Evolutionary conservation across 2,113 vertebrate genomes (phyloP), one percentile per base, ranked within the genome.

Genomic region (Diphyllodes magnificus): DNA sequence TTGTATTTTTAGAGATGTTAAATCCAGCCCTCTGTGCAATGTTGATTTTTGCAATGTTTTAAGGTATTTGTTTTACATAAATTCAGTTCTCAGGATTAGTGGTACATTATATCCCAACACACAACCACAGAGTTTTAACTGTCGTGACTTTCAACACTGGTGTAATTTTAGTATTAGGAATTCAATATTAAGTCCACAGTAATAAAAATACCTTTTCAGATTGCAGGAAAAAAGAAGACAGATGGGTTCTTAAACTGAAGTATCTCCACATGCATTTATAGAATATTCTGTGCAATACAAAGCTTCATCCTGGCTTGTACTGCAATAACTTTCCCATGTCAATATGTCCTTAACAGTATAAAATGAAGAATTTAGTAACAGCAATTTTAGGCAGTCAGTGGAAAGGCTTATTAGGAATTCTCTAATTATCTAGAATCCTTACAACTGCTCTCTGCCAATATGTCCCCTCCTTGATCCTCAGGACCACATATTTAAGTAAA

Each of bases 1-100:
- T 16, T 9, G 11, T 93, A 83, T 92, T 94, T 95, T 94, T 87
- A 88, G 87, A 69, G 72, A 93, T 45, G 47, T 86, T 68, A 80
- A 94, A 93, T 40, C 54, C 45, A 95, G 78, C 18, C 66, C 50
- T 33, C 18, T 35, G 39, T 54, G 56, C 50, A 57, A 7, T 40
- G 39, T 5, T 33, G 60, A 44, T 57, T 68, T 42, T 76, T 82
- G 63, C 64, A 56, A 49, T 22, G 40, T 64, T 90, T 93, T 68
- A 64, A 70, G 39, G 31, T 54, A 50, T 65, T 79, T 94, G 18
- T 47, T 87, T 70, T 25, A 64, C 1, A 44, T 5, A 45, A 71
- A 65, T 75, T 68, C 68, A 70, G 51, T 88, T 93, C 82, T 91
- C 82, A 88, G 63, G 53, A 83, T 14, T 33, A 56, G 59, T 4